Evolutionary conservation across 2,113 vertebrate species (phyloP).

Genomic region (Proteles cristata): DNA sequence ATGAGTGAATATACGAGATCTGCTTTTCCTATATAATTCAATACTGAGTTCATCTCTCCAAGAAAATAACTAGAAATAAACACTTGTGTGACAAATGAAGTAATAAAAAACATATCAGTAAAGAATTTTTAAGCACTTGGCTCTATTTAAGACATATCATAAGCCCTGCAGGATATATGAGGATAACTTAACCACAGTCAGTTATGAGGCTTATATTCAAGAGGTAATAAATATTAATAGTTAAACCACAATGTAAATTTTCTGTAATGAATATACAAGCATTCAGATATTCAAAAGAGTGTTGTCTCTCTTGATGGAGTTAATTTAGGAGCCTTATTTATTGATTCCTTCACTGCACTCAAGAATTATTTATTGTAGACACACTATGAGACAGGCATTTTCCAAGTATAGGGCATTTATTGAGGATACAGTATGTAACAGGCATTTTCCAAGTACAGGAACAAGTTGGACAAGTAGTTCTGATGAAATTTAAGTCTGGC

Average conservation of each 20-base stretch:
- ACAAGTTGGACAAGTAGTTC: background rate
- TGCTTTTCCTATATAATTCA: background rate
- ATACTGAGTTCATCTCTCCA: background rate
- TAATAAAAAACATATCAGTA: background rate
- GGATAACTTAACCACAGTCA: background rate
- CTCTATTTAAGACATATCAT: background rate
- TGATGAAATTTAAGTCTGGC: background rate
- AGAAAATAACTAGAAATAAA: background rate
- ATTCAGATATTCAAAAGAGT: background rate
- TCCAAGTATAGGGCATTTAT: background rate
- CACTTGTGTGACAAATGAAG: background rate
- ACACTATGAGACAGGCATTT: background rate
- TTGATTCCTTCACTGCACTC: background rate
- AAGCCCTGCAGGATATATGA: background rate
- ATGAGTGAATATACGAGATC: background rate
- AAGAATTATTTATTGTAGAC: background rate
- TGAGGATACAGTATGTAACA: background rate
- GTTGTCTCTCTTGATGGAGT: background rate
- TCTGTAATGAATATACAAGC: background rate
- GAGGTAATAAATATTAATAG: background rate
- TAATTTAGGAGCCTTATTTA: background rate
- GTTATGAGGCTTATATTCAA: background rate
- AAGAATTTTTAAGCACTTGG: background rate
- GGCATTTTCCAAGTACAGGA: background rate
- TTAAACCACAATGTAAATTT: background rate